Percentiles rank a stretch among this genome's conserved stretches.
Evolutionary conservation across 2,113 vertebrate genomes (phyloP).

Genomic region (Pseudonaja textilis): DNA sequence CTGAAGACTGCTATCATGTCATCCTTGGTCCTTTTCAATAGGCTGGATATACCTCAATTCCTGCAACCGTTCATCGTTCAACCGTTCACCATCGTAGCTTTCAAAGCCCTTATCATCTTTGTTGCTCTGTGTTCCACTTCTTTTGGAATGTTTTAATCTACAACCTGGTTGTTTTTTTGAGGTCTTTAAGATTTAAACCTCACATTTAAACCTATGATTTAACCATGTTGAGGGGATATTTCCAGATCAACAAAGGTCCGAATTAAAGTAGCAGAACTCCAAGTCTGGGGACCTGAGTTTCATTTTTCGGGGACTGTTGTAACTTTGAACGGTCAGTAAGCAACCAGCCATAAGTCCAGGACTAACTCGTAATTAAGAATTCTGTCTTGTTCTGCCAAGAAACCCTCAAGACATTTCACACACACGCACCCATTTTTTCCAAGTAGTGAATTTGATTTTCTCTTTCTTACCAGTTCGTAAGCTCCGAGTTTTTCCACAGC

Average conservation of each 20-base stretch:
- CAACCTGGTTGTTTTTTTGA: not conserved
- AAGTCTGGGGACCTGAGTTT: no score
- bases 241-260: not conserved
- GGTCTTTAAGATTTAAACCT: not conserved
- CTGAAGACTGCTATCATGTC: no score
- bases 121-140: not conserved
- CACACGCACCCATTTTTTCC: not conserved
- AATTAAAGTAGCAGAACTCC: not conserved
- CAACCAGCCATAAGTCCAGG: not conserved
- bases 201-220: not conserved
- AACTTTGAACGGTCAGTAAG: not conserved
- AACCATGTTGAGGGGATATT: not conserved
- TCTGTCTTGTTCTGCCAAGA: not conserved
- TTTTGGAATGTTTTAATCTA: not conserved
- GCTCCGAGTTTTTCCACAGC: slow-evolving; percentile 90
- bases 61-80: no score
- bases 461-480: slow-evolving; percentile 85
- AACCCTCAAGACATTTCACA: fast-evolving
- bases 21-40: no score
- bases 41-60: not conserved
- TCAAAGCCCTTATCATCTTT: no score
- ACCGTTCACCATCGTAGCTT: no score
- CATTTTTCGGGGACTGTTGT: no score
- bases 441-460: not conserved
- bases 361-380: not conserved